These are phyloP conservation scores for Leptura quadrifasciata DNA, from an alignment of 2,888 invertebrate genomes.

Conservation along the genomic window DNA sequence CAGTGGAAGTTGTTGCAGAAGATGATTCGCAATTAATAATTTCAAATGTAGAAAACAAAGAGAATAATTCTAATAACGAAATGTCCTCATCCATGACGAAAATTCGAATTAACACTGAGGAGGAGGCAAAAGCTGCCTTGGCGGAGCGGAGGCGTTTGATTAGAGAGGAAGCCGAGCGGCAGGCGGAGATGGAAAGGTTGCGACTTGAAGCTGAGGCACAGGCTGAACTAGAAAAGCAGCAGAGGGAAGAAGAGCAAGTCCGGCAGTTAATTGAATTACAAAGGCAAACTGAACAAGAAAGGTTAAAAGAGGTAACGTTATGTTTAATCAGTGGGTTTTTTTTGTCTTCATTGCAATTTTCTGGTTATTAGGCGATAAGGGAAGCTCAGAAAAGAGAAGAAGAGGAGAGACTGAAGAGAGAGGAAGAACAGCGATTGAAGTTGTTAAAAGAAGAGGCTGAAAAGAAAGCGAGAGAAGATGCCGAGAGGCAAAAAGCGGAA, in stretches of 20 bases:
- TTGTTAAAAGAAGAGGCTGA: constrained; percentile 86
- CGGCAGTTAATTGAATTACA: constrained; percentile 87
- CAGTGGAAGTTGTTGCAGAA: not conserved
- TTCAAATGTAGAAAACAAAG: constrained; percentile 43
- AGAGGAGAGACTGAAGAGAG: constrained; percentile 84
- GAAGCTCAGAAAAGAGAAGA: constrained; percentile 86
- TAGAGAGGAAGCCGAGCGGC: constrained; percentile 92
- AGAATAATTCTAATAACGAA: constrained; percentile 61
- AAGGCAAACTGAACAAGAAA: constrained; percentile 88
- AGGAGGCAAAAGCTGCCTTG: constrained; percentile 94
- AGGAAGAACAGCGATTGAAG: constrained; percentile 80
- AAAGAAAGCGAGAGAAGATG: constrained; percentile 88
- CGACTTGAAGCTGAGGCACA: constrained; percentile 84
- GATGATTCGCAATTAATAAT: not conserved
- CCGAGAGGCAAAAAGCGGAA: constrained; percentile 88
- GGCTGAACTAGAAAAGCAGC: constrained; percentile 82
- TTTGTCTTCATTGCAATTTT: constrained; percentile 34
- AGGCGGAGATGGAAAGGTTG: constrained; percentile 89
- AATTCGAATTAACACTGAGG: constrained; percentile 88
- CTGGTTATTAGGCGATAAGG: constrained; percentile 75
- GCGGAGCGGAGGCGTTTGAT: constrained; percentile 92
- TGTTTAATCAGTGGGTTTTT: not conserved
- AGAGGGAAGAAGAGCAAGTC: constrained; percentile 89
- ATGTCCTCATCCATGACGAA: constrained; percentile 81
- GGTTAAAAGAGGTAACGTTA: constrained; percentile 85